These are phyloP conservation scores for Megathymus violae DNA, from an alignment of 1,140 invertebrate genomes.

Conservation along the genomic window DNA sequence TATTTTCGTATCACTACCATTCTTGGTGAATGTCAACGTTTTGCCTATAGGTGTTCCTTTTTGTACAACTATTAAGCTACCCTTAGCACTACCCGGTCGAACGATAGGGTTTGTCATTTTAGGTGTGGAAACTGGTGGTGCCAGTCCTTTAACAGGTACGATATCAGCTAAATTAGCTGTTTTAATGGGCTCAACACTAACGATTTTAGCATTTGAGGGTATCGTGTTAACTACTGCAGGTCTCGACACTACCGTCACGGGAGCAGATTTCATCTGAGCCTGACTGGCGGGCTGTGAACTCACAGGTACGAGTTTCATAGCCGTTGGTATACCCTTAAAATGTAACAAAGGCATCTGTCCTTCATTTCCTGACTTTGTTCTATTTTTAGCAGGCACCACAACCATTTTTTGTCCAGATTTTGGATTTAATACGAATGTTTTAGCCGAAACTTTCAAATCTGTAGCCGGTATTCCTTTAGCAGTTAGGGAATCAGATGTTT, in stretches of 20 bases:
- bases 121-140: constrained; percentile 59
- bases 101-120: constrained; percentile 76
- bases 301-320: constrained; percentile 79
- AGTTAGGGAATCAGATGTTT: constrained; percentile 67
- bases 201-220: constrained; percentile 60
- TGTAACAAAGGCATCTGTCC: constrained; percentile 73
- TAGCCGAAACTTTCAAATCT: constrained; percentile 79
- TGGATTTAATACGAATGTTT: constrained; percentile 79
- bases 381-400: constrained; percentile 70
- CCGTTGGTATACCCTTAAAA: constrained; percentile 74
- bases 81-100: constrained; percentile 68
- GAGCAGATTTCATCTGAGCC: constrained; percentile 49
- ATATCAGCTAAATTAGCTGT: constrained; percentile 77
- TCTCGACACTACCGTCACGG: constrained; percentile 66
- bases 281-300: constrained; percentile 64
- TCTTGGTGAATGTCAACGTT: constrained; percentile 76
- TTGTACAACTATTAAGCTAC: constrained; percentile 78
- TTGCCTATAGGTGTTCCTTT: constrained; percentile 76
- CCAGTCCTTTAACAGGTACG: constrained; percentile 69
- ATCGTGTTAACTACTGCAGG: constrained; percentile 55
- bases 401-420: constrained; percentile 83
- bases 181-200: constrained; percentile 75
- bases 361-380: constrained; percentile 65
- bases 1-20: constrained; percentile 77
- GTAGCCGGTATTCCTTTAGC: constrained; percentile 79